Conservation (phyloP, 2,888 invertebrate species). For the Cephus pygmeus region DNA sequence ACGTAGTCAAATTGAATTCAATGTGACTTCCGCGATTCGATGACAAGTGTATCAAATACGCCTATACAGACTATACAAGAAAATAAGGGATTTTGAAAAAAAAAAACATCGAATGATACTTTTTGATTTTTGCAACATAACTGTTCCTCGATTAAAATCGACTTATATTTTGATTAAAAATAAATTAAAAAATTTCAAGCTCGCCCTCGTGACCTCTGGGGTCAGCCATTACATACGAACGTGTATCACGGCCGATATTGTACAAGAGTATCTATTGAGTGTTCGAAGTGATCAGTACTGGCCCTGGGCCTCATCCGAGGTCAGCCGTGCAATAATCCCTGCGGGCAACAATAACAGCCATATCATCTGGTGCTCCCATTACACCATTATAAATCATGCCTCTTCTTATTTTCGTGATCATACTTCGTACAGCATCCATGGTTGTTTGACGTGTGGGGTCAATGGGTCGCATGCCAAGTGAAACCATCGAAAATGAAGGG, state of each 20-base stretch:
- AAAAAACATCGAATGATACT: too few species aligned
- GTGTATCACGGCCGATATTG: conserved; percentile 43
- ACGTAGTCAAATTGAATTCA: background rate
- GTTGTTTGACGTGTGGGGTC: conserved; percentile 48
- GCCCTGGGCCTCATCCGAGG: conserved; percentile 38
- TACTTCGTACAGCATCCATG: conserved; percentile 23
- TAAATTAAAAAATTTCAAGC: background rate
- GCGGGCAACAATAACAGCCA: conserved; percentile 49
- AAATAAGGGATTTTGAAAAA: background rate
- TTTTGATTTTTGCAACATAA: background rate
- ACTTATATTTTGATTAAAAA: background rate
- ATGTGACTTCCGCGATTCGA: background rate
- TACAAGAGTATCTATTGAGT: conserved; percentile 21
- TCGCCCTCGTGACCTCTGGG: conserved; percentile 27
- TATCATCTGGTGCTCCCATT: conserved; percentile 57
- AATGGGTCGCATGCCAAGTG: conserved; percentile 41
- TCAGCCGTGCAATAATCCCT: conserved; percentile 51
- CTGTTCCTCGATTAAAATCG: background rate
- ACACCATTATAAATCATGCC: conserved; percentile 60
- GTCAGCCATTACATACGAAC: conserved; percentile 44
- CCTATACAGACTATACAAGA: background rate
- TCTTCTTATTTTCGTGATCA: conserved; percentile 44
- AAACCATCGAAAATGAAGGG: conserved; percentile 23
- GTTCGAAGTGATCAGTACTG: background rate
- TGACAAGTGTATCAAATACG: background rate